A percentile compares a stretch with the other conserved stretches of the same genome.
Conservation (phyloP, 2,888 invertebrate species). For the Sminthurinus aureus region DNA sequence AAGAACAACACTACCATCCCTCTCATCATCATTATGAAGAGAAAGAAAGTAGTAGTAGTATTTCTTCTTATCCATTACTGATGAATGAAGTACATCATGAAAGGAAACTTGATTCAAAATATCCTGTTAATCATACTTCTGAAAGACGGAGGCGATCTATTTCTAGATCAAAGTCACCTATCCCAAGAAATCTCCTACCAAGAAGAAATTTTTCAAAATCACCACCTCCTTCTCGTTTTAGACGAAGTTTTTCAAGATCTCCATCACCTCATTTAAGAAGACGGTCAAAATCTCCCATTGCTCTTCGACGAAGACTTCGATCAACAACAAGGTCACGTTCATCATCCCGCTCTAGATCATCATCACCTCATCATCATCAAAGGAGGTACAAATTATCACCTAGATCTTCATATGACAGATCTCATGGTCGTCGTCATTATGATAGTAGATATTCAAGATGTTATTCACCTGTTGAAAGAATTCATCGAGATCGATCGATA, state of each 20-base stretch:
- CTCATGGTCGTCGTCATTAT: conserved; percentile 9
- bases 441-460: neutral
- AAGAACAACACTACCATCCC: too few relatives aligned
- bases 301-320: too few relatives aligned
- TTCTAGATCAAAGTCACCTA: conserved; percentile 24
- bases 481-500: neutral
- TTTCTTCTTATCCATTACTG: too few relatives aligned
- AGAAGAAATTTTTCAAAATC: too few relatives aligned
- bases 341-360: conserved; percentile 28
- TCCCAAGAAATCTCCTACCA: neutral
- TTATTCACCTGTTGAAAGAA: neutral
- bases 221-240: too few relatives aligned
- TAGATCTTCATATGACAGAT: conserved; percentile 6
- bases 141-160: neutral
- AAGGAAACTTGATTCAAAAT: too few relatives aligned
- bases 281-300: too few relatives aligned
- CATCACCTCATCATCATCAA: conserved; percentile 20
- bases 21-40: too few relatives aligned
- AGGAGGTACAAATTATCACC: neutral
- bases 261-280: too few relatives aligned
- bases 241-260: too few relatives aligned
- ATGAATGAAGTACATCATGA: neutral
- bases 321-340: conserved; percentile 17
- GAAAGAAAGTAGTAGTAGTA: too few relatives aligned
- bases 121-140: neutral